Base-by-base conservation (phyloP, 2,797 vertebrate species). In the Trematomus bernacchii region DNA sequence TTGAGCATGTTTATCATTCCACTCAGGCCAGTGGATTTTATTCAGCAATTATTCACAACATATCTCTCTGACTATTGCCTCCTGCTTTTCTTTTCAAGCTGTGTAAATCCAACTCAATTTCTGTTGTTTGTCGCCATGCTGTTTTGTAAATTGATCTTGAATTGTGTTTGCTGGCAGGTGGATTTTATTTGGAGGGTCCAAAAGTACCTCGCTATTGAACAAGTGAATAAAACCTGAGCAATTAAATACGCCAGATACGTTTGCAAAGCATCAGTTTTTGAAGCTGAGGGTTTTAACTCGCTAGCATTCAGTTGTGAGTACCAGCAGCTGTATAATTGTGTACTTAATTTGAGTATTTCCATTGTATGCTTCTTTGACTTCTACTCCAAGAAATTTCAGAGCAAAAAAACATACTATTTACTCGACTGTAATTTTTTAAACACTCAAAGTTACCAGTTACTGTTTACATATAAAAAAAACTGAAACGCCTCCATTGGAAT, bases 31-130 rank as follows among this genome's bases (percentile, higher is more conserved):
- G 1, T 33, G 19, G 14, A 60, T 68, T 73, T 51, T 15, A 55
- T 42, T 65, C 8, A 61, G 55, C 50, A 5, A 43, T 13, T 55
- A 33, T 53, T 66, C 59, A 54, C 53, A 48, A 47, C 66, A 27
- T 37, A 9, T 61, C 6, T 18, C 2, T 11, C 19, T 47, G 43
- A 46, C 57, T 62, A 40, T 27, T 8, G 40, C n/a, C 10, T 53
- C 33, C 40, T 48, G 10, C 43, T 46, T 42, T 19, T 71, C 58
- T 53, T 53, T 68, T 14, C 40, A 37, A 16, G 40, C 0, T 0
- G 7, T 40, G 44, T 8, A 12, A 47, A 57, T 57, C 27, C 11
- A 48, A 47, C 2, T 18, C 14, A 16, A 15, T 33, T 76, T 63
- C 7, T 30, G 33, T 48, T 53, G 37, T 51, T 54, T 51, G 16